Evolutionary conservation across 2,888 invertebrate genomes (phyloP).

Genomic region (Gnatocerus cornutus): DNA sequence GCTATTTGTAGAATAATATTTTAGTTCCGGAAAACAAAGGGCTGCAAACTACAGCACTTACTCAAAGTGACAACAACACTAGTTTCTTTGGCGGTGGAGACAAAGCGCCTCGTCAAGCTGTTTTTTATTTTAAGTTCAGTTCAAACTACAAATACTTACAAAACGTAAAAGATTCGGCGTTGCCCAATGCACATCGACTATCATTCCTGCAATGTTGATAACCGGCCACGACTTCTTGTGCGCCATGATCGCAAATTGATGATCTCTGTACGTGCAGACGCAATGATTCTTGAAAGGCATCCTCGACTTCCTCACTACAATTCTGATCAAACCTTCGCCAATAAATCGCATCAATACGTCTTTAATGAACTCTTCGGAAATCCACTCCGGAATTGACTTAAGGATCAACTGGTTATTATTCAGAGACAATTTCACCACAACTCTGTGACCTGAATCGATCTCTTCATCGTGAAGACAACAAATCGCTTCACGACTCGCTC

Average conservation of each 20-base stretch:
- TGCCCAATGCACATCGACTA: slow-evolving; percentile 55
- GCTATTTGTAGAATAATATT: too few species aligned
- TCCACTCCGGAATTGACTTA: slow-evolving; percentile 61
- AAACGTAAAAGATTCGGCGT: slow-evolving; percentile 50
- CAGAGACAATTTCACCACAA: slow-evolving; percentile 84
- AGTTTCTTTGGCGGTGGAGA: too few species aligned
- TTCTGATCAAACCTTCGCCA: slow-evolving; percentile 50
- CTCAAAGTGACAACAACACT: too few species aligned
- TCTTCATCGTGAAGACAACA: slow-evolving; percentile 78
- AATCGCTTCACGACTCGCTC: slow-evolving; percentile 78
- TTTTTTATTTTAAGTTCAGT: too few species aligned
- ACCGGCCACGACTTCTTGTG: slow-evolving; percentile 54
- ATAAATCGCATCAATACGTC: slow-evolving; percentile 32
- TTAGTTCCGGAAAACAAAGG: too few species aligned
- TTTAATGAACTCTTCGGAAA: slow-evolving; percentile 39
- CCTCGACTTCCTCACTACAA: slow-evolving; percentile 37
- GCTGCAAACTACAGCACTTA: too few species aligned
- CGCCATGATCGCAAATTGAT: slow-evolving; percentile 55
- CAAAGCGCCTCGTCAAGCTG: too few species aligned
- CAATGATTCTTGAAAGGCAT: slow-evolving; percentile 39
- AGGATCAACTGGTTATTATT: slow-evolving; percentile 87
- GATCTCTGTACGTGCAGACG: slow-evolving; percentile 55
- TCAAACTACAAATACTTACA: too few species aligned
- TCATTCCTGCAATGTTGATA: slow-evolving; percentile 48
- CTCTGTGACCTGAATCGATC: slow-evolving; percentile 76